Base-by-base conservation (phyloP, 92 coral and sea anemone genomes). In the Porites cylindrica region DNA sequence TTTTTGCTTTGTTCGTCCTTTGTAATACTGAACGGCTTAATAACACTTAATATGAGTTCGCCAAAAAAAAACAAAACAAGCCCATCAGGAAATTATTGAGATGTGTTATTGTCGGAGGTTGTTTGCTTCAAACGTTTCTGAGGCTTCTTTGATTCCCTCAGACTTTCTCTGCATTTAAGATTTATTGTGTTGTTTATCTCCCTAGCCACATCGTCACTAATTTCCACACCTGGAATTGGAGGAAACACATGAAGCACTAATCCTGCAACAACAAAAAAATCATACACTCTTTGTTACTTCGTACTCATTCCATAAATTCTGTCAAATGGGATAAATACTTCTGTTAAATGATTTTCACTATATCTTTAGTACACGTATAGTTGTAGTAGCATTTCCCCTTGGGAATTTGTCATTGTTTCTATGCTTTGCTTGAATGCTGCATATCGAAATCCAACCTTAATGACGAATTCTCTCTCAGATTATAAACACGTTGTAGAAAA, bases 221-320 rank as follows among this genome's bases (percentile, higher is more conserved):
- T 72, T 16, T 72, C 76, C 60, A 47, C 56, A 14, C 17, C 43
- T 59, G 32, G 76, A 72, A 72, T 72, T 58, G 51, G 52, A 29
- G 81, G 81, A 59, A 76, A 76, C 17, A 69, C 81, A 8, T 52
- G 68, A 32, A 58, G 62, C 23, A 76, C 68, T 76, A 76, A 59
- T 58, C 81, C 81, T 60, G 68, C 26, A 60, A 76, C 21, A 16
- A 59, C 51, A 60, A 76, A 76, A 29, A 29, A 29, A 29, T 29
- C 4, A 58, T 76, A 76, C 20, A 18, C 26, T 76, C 58, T 16
- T 76, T 23, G 26, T 76, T 14, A 32, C 81, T 76, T 17, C 1
- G 13, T 50, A 62, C 81, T 76, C 81, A 59, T 24, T 76, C 11
- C 4, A 9, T 23, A 17, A 13, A 51, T 76, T 18, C 17, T 50